A percentile compares a stretch with the other conserved stretches of the same genome.
phyloP scores from a whole-genome alignment of 2,888 invertebrate genomes.

The Polyploca ridens region DNA sequence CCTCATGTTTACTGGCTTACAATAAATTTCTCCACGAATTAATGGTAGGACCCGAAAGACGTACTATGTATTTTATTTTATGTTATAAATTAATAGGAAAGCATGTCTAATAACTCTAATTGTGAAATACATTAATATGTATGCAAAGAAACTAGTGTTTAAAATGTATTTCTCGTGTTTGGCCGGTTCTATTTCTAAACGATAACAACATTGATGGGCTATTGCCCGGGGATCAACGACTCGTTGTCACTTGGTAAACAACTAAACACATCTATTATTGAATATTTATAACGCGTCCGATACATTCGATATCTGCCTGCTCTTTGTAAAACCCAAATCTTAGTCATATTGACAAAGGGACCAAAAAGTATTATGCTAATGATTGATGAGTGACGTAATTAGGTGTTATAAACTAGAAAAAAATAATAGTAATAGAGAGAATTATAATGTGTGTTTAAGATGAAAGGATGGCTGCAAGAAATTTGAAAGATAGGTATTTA shows the following conservation, averaged over 20 bases:
- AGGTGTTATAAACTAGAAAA: too few relatives aligned
- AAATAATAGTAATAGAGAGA: too few relatives aligned
- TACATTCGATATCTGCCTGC: slow-evolving; percentile 36
- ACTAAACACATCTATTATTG: slow-evolving; percentile 40
- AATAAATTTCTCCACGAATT: too few relatives aligned
- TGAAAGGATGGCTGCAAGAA: too few relatives aligned
- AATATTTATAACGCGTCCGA: slow-evolving; percentile 50
- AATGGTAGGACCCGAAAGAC: too few relatives aligned
- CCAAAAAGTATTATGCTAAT: too few relatives aligned
- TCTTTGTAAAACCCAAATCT: slow-evolving; percentile 31
- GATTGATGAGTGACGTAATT: not conserved
- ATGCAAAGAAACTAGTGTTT: not conserved
- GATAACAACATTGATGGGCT: not conserved
- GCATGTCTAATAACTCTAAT: too few relatives aligned
- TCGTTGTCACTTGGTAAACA: not conserved
- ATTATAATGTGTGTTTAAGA: too few relatives aligned
- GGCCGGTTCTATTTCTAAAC: not conserved
- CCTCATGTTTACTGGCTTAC: too few relatives aligned
- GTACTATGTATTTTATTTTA: not conserved
- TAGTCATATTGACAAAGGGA: slow-evolving; percentile 14
- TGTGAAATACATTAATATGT: not conserved
- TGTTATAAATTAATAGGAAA: too few relatives aligned
- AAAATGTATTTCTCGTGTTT: not conserved
- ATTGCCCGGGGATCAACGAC: not conserved
- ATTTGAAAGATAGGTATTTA: too few relatives aligned